A percentile compares a stretch with the other conserved stretches of the same genome.
Conservation (phyloP, 1,140 invertebrate species). For the Bombus consobrinus region DNA sequence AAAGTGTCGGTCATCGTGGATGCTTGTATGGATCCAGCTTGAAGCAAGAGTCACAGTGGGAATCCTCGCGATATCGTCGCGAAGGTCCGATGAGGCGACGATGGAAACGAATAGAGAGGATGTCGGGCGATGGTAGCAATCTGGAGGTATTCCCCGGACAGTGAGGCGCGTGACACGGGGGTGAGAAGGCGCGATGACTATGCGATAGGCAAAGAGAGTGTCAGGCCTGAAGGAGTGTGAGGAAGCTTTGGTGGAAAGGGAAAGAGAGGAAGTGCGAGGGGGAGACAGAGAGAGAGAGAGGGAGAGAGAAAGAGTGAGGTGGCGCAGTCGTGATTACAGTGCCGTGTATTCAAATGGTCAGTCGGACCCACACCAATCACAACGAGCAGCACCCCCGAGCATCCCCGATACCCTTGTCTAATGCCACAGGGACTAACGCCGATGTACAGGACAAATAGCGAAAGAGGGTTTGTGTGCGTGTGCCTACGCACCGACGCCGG, state of each 20-base stretch:
- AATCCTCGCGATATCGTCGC: constrained; percentile 54
- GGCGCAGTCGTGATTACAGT: constrained; percentile 80
- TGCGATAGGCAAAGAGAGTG: constrained; percentile 73
- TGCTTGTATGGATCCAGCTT: neutral
- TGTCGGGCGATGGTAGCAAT: constrained; percentile 66
- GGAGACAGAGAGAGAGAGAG: constrained; percentile 42
- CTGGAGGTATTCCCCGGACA: constrained; percentile 77
- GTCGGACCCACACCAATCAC: constrained; percentile 82
- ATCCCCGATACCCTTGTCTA: constrained; percentile 81
- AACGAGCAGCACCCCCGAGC: constrained; percentile 73
- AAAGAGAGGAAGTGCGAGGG: neutral
- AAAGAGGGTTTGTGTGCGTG: constrained; percentile 10
- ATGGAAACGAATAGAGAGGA: constrained; percentile 68
- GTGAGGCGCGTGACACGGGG: constrained; percentile 58
- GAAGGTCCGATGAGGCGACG: constrained; percentile 61
- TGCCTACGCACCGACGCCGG: constrained; percentile 41
- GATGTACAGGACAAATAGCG: constrained; percentile 46
- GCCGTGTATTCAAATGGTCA: constrained; percentile 83
- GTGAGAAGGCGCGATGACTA: constrained; percentile 77
- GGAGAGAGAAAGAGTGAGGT: constrained; percentile 58
- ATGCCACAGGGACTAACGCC: constrained; percentile 76
- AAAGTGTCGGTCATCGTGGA: constrained; percentile 14
- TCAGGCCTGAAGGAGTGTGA: constrained; percentile 63
- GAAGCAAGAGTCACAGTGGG: neutral
- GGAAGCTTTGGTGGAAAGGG: constrained; percentile 31